Percentiles rank a stretch among this genome's conserved stretches.
Conservation (phyloP, 2,888 invertebrate species). For the Spisula subtruncata region DNA sequence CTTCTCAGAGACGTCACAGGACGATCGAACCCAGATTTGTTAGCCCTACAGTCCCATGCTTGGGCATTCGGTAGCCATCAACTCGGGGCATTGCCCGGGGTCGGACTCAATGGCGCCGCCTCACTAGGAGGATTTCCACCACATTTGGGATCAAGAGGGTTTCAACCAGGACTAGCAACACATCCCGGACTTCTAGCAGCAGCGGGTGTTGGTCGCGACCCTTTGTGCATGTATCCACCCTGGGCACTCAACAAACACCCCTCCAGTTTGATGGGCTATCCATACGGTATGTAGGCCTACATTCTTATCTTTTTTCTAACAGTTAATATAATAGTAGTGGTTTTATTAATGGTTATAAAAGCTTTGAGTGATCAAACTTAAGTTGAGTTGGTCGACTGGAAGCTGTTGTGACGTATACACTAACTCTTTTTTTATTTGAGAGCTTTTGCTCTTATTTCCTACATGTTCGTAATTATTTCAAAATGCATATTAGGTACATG, state of each 20-base stretch:
- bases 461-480: too few species aligned
- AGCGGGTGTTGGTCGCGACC: conserved; percentile 50
- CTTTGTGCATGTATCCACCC: conserved; percentile 65
- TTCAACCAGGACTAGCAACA: conserved; percentile 35
- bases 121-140: conserved; percentile 33
- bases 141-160: conserved; percentile 41
- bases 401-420: too few species aligned
- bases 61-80: conserved; percentile 59
- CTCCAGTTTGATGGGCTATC: conserved; percentile 52
- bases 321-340: too few species aligned
- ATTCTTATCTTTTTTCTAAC: too few species aligned
- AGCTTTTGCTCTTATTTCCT: too few species aligned
- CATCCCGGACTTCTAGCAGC: conserved; percentile 55
- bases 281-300: conserved; percentile 51
- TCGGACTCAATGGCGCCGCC: conserved; percentile 39
- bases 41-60: conserved; percentile 57
- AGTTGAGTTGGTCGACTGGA: too few species aligned
- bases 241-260: conserved; percentile 59
- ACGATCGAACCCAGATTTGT: conserved; percentile 39
- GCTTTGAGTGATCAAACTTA: too few species aligned
- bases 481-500: too few species aligned
- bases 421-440: too few species aligned
- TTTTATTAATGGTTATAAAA: too few species aligned
- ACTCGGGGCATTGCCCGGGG: conserved; percentile 44
- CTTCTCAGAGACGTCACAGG: conserved; percentile 54